Base-by-base conservation (phyloP, 2,113 vertebrate genomes). In the Vombatus ursinus region DNA sequence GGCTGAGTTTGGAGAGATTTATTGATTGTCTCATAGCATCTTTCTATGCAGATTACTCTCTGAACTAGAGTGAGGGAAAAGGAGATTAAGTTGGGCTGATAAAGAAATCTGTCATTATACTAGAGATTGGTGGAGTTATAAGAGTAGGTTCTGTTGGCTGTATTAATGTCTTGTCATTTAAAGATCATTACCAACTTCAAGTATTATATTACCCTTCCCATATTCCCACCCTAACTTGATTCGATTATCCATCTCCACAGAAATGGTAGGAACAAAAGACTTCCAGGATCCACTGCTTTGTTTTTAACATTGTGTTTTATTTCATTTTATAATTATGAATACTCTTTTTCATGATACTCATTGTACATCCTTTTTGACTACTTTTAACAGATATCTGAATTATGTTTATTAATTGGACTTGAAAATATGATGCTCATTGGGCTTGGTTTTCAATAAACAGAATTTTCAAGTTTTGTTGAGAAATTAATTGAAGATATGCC, bases 181-280 rank as follows among this genome's bases (percentile, higher is more conserved):
- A 98, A 97, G 97, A 97, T 96, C 94, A 89, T 90, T 97, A 97
- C 93, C 96, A 95, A 98, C 98, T 98, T 97, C 94, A 96, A 92
- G 68, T n/a, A n/a, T 97, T 98, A 96, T 95, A 95, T 44, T 44
- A 84, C 1, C 37, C 37, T 84, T 96, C 89, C 37, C 94, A 54
- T 98, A 96, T 94, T 94, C 96, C 89, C 37, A 94, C 54, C 90
- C 97, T 68, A 94, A 31, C 95, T 84, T 92, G 96, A 90, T 93
- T 94, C 93, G 96, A 98, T 96, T 91, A 93, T 97, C 95, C 37
- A 84, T 44, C 37, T 77, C 61, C 37, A 84, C n/a, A 84, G 14
- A 84, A 44, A 84, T 84, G 68, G 16, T n/a, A 37, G 19, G 19
- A 84, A 44, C 19, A 44, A n/a, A 44, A 44, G n/a, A 6, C n/a